Evolutionary conservation across 2,113 vertebrate genomes (phyloP).

Genomic region (Podocnemis expansa): DNA sequence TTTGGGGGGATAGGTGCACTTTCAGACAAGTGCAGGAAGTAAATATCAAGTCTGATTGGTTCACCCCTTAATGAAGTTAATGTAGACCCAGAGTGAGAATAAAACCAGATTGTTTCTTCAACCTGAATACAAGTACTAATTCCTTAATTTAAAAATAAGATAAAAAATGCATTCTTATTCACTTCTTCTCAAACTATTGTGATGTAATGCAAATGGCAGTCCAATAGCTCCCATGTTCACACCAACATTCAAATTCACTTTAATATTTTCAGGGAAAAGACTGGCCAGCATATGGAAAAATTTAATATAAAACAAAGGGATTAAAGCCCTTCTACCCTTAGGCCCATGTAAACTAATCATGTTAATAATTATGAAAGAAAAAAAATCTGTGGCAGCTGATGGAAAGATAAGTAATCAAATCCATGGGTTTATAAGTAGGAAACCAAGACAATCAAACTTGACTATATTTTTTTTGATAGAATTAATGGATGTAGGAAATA

Average conservation of each 20-base stretch:
- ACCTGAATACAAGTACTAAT: fast-evolving
- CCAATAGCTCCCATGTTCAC: conserved; percentile 19
- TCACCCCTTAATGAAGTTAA: no score
- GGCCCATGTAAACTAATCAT: background rate
- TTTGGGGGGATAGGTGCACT: background rate
- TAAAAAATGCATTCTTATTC: background rate
- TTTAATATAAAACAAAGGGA: background rate
- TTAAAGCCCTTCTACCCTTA: background rate
- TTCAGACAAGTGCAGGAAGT: background rate
- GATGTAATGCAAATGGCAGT: background rate
- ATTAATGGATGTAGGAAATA: background rate
- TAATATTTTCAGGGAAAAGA: background rate
- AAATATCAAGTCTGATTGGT: no score
- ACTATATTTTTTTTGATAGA: background rate
- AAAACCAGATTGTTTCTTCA: background rate
- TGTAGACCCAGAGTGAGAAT: no score
- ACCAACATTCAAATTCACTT: background rate
- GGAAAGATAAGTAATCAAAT: background rate
- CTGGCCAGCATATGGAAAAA: background rate
- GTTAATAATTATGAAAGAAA: background rate
- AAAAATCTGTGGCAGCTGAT: background rate
- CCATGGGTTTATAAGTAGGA: background rate
- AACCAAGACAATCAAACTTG: background rate
- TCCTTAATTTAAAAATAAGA: background rate
- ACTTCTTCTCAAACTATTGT: background rate